Evolutionary conservation across 2,797 vertebrate species (phyloP).

Genomic region (Lepilemur septentrionalis): DNA sequence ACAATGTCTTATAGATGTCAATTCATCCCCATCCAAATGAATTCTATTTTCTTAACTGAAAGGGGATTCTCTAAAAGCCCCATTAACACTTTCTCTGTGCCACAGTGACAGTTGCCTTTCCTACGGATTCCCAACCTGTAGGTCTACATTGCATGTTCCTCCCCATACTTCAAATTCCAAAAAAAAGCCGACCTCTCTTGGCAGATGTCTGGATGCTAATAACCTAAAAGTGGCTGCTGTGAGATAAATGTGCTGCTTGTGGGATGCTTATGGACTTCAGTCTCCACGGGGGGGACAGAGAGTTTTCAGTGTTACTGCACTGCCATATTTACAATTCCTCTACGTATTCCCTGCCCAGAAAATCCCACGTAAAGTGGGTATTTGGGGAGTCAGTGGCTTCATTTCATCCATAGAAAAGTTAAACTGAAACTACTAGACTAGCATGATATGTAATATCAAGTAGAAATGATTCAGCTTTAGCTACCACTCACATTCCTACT

Average conservation of each 20-base stretch:
- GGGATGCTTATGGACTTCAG: not conserved
- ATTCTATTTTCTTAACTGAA: not conserved
- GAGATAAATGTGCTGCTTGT: not conserved
- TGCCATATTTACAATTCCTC: not conserved
- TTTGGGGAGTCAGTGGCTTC: not conserved
- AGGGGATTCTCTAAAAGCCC: not conserved
- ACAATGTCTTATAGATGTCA: not conserved
- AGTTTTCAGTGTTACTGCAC: not conserved
- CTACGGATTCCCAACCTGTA: not conserved
- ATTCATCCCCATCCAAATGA: not conserved
- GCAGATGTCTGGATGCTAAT: not conserved
- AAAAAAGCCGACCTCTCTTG: not conserved
- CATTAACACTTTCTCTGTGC: not conserved
- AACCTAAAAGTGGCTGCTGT: not conserved
- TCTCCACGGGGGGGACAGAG: no score
- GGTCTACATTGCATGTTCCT: not conserved
- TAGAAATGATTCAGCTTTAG: not conserved
- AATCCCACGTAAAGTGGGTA: not conserved
- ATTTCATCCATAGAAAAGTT: not conserved
- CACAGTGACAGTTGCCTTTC: not conserved
- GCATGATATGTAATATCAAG: not conserved
- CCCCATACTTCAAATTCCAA: not conserved
- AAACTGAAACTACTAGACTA: not conserved
- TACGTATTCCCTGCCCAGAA: not conserved
- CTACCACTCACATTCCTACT: not conserved